phyloP scores from a whole-genome alignment of 2,797 vertebrate species.

The Sphenodon punctatus region DNA sequence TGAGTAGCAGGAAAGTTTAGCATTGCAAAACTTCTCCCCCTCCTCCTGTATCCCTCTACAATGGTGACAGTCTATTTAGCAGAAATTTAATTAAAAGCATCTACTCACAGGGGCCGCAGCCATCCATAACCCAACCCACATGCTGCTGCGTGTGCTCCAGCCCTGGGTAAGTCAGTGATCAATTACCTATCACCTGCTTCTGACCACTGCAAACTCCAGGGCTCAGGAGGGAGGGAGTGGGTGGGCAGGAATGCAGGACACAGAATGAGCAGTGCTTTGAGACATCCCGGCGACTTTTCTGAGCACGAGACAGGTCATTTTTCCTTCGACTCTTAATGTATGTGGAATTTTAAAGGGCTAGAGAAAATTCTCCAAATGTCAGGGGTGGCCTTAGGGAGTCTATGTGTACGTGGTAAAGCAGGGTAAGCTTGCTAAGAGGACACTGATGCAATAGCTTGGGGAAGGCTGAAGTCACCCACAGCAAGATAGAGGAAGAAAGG shows the following conservation, averaged over 20 bases:
- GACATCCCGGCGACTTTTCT: not conserved
- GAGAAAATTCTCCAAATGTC: not conserved
- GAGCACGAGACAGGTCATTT: not conserved
- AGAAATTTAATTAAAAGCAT: not conserved
- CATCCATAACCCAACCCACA: not conserved
- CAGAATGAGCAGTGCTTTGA: not conserved
- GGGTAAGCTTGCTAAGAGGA: no score
- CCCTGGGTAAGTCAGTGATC: not conserved
- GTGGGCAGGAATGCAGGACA: no score
- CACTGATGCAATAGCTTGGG: no score
- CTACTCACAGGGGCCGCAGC: not conserved
- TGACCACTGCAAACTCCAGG: not conserved
- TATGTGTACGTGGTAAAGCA: no score
- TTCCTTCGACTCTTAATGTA: not conserved
- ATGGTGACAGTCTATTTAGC: not conserved
- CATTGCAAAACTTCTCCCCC: not conserved
- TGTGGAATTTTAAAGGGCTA: not conserved
- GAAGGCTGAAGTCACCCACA: no score
- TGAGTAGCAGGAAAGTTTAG: not conserved
- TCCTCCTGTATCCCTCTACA: not conserved
- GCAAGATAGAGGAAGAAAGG: no score
- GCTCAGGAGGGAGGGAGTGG: not conserved
- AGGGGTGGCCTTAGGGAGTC: no score
- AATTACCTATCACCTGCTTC: not conserved
- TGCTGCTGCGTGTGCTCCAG: fast-evolving